Percentiles rank a stretch among this genome's conserved stretches.
Evolutionary conservation across 2,113 vertebrate species (phyloP).

Genomic region (Noctilio leporinus): DNA sequence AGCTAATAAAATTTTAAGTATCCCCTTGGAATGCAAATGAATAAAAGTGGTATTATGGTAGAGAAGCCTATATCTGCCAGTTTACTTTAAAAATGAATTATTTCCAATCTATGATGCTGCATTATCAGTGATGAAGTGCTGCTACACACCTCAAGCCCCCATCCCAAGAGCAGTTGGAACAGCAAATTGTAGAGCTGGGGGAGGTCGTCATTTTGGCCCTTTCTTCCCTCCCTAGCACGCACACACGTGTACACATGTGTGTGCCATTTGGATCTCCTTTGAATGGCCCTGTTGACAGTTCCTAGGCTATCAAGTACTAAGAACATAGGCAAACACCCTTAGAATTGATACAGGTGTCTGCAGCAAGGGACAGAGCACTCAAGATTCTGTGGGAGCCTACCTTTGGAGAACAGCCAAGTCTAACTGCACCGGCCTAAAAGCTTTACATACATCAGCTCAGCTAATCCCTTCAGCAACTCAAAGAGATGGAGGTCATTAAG

Average conservation of each 20-base stretch:
- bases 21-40: neutral
- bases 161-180: neutral
- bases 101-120: neutral
- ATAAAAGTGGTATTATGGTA: neutral
- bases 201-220: neutral
- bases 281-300: neutral
- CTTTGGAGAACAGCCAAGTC: neutral
- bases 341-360: neutral
- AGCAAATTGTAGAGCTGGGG: neutral
- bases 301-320: neutral
- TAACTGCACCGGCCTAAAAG: neutral
- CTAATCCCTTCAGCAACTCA: neutral
- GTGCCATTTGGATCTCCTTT: neutral
- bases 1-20: neutral
- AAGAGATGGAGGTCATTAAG: neutral
- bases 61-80: neutral
- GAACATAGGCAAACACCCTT: neutral
- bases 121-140: neutral
- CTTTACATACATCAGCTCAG: neutral
- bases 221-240: neutral
- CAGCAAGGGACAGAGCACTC: neutral
- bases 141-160: neutral
- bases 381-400: neutral
- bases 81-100: neutral
- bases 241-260: neutral